Evolutionary conservation across 2,888 invertebrate species (phyloP), one percentile per base, ranked within the genome.

Genomic region (Clunio marinus): DNA sequence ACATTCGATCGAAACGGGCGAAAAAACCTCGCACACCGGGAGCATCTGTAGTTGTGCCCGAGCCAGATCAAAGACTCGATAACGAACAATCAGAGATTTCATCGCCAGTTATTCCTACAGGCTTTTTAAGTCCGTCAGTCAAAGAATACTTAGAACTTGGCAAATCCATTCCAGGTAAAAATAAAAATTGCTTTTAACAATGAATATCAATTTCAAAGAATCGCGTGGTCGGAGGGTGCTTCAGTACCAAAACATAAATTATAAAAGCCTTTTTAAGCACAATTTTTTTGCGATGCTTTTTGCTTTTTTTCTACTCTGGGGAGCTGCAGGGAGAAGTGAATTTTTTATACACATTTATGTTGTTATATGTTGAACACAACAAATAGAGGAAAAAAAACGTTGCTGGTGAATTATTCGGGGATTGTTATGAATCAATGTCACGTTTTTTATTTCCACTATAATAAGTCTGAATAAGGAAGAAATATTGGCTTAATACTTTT

Each of bases 81-180:
- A 76, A 75, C 7, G 1, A 77, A 78, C 80, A 83, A 70, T 80
- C 82, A 76, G 73, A 81, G 59, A 68, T 76, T 76, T 72, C 77
- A 69, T 79, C 80, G 27, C 81, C 76, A 15, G 81, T 82, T 15
- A 87, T 88, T 70, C 91, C 91, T 3, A 84, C 87, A 1, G 86
- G 88, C 72, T 92, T 92, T 78, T 81, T 92, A 72, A 91, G 90
- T 76, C 90, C 91, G 46, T 91, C 91, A 0, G 92, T 92, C 51
- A 84, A 89, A 72, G 91, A 91, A 76, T 92, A 91, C 78, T 82
- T 92, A 72, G 91, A 92, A 80, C 83, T 92, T 72, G 92, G 92
- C 74, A 91, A 91, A 84, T 91, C 91, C 71, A 91, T 92, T 81
- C 92, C 92, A 74, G 91, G 92, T 91, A 81, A 81, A 82, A 2